Percentiles rank a stretch among this genome's conserved stretches.
These are phyloP conservation scores for Ophiothrix spiculata DNA, from an alignment of 35 echinoderm and acorn worm species.

Conservation along the genomic window DNA sequence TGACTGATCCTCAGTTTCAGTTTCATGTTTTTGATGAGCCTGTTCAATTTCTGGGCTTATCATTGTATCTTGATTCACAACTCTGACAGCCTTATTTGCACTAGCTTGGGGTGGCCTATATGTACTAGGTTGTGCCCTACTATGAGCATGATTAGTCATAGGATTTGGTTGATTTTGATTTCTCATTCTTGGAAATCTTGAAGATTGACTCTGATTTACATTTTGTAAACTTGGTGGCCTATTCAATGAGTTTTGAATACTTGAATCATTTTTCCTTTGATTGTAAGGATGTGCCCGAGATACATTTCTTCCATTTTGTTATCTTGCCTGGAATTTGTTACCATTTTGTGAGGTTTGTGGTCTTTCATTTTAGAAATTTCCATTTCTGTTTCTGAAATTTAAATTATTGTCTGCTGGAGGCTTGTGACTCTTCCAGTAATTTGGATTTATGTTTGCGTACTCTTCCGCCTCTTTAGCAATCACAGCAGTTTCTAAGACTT, in stretches of 20 bases:
- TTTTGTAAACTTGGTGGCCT: not conserved
- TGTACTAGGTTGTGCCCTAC: too few species aligned
- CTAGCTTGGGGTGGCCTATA: not conserved
- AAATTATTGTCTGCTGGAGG: too few species aligned
- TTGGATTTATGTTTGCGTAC: not conserved
- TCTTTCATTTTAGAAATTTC: too few species aligned
- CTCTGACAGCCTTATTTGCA: not conserved
- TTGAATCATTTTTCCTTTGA: not conserved
- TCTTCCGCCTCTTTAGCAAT: too few species aligned
- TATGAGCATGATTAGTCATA: too few species aligned
- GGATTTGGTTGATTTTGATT: too few species aligned
- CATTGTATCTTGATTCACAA: not conserved
- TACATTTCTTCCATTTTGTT: not conserved
- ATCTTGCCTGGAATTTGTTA: not conserved
- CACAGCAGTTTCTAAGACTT: too few species aligned
- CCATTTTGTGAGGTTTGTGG: not conserved
- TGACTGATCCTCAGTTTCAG: not conserved
- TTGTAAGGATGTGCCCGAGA: too few species aligned
- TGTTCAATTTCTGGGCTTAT: not conserved
- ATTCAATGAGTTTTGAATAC: not conserved
- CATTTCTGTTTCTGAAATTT: too few species aligned
- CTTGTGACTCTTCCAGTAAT: not conserved
- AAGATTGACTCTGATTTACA: not conserved
- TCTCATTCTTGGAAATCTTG: too few species aligned
- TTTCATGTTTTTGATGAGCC: too few species aligned